Base-by-base conservation (phyloP, 2,888 invertebrate species). In the Eutolmus rufibarbis region DNA sequence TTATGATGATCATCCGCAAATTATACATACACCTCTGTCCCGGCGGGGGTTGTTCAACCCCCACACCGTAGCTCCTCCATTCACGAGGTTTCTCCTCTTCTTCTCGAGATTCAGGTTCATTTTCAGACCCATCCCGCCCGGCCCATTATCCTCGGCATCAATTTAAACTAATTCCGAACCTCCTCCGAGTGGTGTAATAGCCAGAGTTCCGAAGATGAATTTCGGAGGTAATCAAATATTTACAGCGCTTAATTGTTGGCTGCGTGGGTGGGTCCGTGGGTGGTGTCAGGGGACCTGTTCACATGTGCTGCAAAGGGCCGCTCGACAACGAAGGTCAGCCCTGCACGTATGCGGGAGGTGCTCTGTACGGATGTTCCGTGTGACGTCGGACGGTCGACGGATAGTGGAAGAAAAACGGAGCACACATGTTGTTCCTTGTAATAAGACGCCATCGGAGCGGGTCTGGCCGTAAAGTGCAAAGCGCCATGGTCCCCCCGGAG, bases 201-300 rank as follows among this genome's bases (percentile, higher is more conserved):
- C 74, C 40, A 12, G 12, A 40, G 66, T 43, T 23, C 23, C n/a
- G 34, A 84, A 84, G 84, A 84, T 74, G 74, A 84, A 66, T 84
- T 84, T 43, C 74, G 74, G 57, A 66, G 84, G 84, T 84, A 40
- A 84, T 84, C 84, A 84, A 84, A 84, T 84, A 84, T 84, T 84
- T 84, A 84, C 84, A 84, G 74, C 74, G 23, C 66, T 84, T 84
- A 84, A 84, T 84, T 84, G 84, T 84, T 74, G 34, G 66, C 19
- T 84, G 74, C 74, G 43, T 23, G 34, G 84, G 34, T 19, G n/a
- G 84, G 40, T 7, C 19, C 31, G 40, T n/a, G 5, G 28, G 56
- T 7, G 56, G 56, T 8, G 28, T 51, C 28, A 2, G 9, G 19
- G 46, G 66, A 23, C 19, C 43, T 74, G 56, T 40, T 74, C 66